These are phyloP conservation scores for Remorina albescens DNA, from an alignment of 2,797 vertebrate genomes.

Conservation along the genomic window DNA sequence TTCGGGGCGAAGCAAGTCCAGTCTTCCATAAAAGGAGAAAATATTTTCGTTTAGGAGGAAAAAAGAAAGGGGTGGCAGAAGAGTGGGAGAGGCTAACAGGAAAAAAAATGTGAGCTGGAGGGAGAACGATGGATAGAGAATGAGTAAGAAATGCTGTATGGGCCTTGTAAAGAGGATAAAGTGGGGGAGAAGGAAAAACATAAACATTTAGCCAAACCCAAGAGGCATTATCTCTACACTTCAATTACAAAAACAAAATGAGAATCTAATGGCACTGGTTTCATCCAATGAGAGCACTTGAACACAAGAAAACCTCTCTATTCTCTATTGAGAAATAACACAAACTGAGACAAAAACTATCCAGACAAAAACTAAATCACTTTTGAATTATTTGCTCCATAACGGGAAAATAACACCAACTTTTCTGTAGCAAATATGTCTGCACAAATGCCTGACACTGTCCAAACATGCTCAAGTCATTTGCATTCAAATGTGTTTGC, in stretches of 20 bases:
- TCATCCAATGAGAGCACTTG: background rate
- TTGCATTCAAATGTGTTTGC: conserved; percentile 14
- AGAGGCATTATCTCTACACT: conserved; percentile 33
- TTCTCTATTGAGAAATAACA: background rate
- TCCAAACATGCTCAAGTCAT: conserved; percentile 5
- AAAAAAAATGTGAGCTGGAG: conserved; percentile 46
- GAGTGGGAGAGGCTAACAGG: conserved; percentile 66
- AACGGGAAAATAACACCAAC: conserved; percentile 1
- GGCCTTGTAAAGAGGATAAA: conserved; percentile 63
- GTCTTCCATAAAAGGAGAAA: conserved; percentile 88
- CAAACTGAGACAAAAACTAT: background rate
- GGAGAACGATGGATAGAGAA: conserved; percentile 42
- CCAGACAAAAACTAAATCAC: conserved; percentile 6
- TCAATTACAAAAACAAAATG: conserved; percentile 41
- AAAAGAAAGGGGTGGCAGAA: conserved; percentile 72
- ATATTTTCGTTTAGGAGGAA: conserved; percentile 80
- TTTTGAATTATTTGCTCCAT: background rate
- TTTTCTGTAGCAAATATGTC: conserved; percentile 13
- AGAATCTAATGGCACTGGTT: conserved; percentile 19
- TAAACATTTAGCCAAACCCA: conserved; percentile 54
- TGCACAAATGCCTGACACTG: background rate
- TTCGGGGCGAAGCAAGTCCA: conserved; percentile 71
- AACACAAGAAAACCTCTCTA: background rate
- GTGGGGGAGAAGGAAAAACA: conserved; percentile 52
- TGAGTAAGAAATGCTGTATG: conserved; percentile 49